Base-by-base conservation (phyloP, 2,797 vertebrate species). In the Hippoglossus hippoglossus region DNA sequence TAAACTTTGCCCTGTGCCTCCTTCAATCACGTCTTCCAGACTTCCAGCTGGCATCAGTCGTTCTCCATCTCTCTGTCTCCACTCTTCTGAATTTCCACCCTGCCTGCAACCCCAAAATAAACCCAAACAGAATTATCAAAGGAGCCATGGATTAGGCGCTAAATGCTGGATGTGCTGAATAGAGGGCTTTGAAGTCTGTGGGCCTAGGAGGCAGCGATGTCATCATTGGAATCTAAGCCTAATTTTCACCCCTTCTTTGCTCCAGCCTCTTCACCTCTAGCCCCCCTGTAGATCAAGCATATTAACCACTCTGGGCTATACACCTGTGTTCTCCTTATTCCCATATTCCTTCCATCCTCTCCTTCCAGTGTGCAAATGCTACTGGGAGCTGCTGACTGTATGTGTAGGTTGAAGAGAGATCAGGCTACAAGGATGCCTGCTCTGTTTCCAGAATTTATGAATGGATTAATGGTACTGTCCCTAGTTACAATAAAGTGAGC, bases 111-210 rank as follows among this genome's bases (percentile, higher is more conserved):
- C 85, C 76, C 75, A 71, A 90, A 89, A 91, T 87, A 87, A 90
- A 91, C 83, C 90, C 89, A 78, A 87, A 89, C 88, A 75, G 81
- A 82, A 88, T 91, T 87, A 90, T 91, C 86, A 90, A 90, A 88
- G 79, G 71, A 86, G 80, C 69, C 62, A 73, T 73, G 84, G 88
- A 91, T 91, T 90, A 92, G 84, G 70, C 46, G 46, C 68, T 89
- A 90, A 90, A 94, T 69, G 86, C 81, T 87, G 72, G 79, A 75
- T 91, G 77, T 79, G 84, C 83, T 80, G 84, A 90, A 84, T 73
- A 39, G 79, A 74, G 82, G 61, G 73, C 87, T 93, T 91, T 93
- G 81, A 92, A 87, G 87, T 90, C 79, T 88, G 50, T 77, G 55
- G 83, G 84, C 88, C 85, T 87, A 88, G 83, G 77, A 86, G 86